Percentiles rank a stretch among this genome's conserved stretches.
Conservation (phyloP, 2,113 vertebrate genomes). For the Apodemus speciosus region DNA sequence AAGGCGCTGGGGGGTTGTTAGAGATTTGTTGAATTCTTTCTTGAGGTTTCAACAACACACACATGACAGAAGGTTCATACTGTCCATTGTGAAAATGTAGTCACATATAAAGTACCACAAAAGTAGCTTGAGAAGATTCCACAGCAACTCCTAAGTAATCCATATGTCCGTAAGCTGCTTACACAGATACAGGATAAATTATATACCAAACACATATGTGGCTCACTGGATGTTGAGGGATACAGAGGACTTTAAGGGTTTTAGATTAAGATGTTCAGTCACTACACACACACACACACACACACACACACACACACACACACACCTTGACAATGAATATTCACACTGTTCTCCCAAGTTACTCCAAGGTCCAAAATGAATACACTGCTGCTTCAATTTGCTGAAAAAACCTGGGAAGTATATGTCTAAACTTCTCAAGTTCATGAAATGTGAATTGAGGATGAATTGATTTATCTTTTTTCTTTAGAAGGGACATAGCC, state of each 20-base stretch:
- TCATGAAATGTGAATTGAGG: not conserved
- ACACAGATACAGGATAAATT: constrained; percentile 68
- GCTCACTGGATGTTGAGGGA: constrained; percentile 45
- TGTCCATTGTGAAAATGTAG: constrained; percentile 29
- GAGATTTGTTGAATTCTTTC: constrained; percentile 36
- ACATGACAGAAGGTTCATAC: constrained; percentile 37
- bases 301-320: not conserved
- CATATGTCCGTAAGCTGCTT: constrained; percentile 71
- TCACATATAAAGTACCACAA: constrained; percentile 45
- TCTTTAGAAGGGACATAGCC: not conserved
- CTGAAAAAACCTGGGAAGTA: not conserved
- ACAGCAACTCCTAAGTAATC: constrained; percentile 58
- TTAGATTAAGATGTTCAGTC: constrained; percentile 45
- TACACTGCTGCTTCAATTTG: not conserved
- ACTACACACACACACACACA: not conserved
- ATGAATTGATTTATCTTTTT: not conserved
- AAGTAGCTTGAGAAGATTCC: constrained; percentile 15
- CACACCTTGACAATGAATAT: constrained; percentile 7
- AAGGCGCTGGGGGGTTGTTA: constrained; percentile 2
- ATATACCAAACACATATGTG: constrained; percentile 73
- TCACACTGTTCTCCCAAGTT: not conserved
- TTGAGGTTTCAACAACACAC: constrained; percentile 35
- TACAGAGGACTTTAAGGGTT: not conserved
- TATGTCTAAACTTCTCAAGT: not conserved
- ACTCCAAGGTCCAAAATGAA: not conserved